Percentiles rank a stretch among this genome's conserved stretches.
Conservation (phyloP, 2,113 vertebrate species). For the Willisornis vidua region DNA sequence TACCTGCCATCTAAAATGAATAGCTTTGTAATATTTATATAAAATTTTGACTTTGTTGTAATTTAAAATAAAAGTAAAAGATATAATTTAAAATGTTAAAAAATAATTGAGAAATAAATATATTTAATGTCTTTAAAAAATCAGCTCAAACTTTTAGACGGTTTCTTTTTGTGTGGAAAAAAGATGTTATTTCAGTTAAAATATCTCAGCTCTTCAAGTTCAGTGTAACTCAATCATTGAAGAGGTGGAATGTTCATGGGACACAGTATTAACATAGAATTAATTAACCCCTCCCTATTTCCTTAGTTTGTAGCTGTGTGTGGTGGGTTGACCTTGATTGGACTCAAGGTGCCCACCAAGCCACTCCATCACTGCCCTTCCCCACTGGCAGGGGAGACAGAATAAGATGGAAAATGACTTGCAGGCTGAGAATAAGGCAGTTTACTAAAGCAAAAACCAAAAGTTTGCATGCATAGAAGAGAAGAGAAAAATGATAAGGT, state of each 20-base stretch:
- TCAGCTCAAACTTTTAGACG: accelerated
- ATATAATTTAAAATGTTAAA: not conserved
- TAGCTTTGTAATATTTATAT: not conserved
- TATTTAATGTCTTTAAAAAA: not conserved
- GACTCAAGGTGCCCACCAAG: not conserved
- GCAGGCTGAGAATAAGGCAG: not conserved
- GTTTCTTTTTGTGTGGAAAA: not conserved
- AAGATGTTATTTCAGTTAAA: not conserved
- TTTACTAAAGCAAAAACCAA: not conserved
- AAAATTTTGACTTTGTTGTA: not conserved
- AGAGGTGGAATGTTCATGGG: not conserved
- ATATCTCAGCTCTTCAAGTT: not conserved
- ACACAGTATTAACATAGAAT: accelerated
- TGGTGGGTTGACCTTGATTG: not conserved
- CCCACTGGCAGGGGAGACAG: not conserved
- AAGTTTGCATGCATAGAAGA: not conserved
- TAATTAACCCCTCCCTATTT: accelerated
- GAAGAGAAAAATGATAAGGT: not conserved
- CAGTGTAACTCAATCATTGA: not conserved
- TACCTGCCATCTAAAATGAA: not conserved
- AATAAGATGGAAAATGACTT: not conserved
- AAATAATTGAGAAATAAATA: not conserved
- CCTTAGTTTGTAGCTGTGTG: not conserved
- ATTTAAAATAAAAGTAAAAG: not conserved
- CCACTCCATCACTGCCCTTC: not conserved